These are phyloP conservation scores for Cyclargus thomasi DNA, from an alignment of 1,140 invertebrate species.

Conservation along the genomic window DNA sequence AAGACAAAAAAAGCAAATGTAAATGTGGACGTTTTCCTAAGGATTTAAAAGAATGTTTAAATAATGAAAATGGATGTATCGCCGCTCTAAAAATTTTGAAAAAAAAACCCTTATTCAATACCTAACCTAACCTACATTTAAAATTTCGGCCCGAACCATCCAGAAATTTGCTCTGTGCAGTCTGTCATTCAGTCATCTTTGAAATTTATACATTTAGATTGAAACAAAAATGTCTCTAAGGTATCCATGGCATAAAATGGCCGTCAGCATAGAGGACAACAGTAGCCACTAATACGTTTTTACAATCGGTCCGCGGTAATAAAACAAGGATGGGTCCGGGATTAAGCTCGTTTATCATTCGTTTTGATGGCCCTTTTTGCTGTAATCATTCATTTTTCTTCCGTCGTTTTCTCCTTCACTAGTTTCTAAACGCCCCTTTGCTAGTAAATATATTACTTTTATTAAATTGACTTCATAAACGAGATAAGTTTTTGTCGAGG, in stretches of 20 bases:
- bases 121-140: no score
- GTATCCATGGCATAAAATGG: neutral
- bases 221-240: neutral
- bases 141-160: no score
- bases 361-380: slow-evolving; percentile 72
- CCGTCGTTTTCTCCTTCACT: slow-evolving; percentile 65
- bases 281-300: slow-evolving; percentile 67
- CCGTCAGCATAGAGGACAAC: slow-evolving; percentile 10
- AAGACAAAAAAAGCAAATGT: no score
- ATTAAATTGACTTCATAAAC: slow-evolving; percentile 45
- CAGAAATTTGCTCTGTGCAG: no score
- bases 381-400: slow-evolving; percentile 75
- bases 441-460: slow-evolving; percentile 49
- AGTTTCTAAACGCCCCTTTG: slow-evolving; percentile 61
- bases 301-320: slow-evolving; percentile 69
- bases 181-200: no score
- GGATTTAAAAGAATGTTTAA: no score
- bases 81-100: no score
- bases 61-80: no score
- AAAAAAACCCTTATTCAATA: no score
- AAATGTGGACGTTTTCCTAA: no score
- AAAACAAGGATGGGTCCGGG: slow-evolving; percentile 67
- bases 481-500: slow-evolving; percentile 5
- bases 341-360: slow-evolving; percentile 74
- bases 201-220: no score